Percentiles rank a stretch among this genome's conserved stretches.
Conservation (phyloP, 2,113 vertebrate species). For the Melozone crissalis region DNA sequence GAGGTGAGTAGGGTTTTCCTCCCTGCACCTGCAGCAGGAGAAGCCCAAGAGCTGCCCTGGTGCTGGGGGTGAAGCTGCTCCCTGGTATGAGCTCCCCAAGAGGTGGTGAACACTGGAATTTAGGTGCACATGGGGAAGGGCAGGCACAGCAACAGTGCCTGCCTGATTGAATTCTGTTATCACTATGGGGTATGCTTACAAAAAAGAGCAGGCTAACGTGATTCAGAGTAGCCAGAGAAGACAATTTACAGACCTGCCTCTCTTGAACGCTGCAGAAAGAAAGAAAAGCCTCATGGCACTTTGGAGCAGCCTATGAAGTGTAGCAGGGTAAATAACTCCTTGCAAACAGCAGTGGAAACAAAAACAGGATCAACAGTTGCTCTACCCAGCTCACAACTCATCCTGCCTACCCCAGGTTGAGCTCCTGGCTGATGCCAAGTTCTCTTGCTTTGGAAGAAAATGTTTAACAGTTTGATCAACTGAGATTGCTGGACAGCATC, state of each 20-base stretch:
- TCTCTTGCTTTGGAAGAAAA: neutral
- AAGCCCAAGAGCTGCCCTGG: neutral
- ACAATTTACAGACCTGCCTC: neutral
- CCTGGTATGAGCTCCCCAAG: neutral
- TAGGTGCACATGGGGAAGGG: rapidly evolving
- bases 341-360: neutral
- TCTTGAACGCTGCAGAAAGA: neutral
- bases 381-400: neutral
- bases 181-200: neutral
- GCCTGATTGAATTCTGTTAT: neutral
- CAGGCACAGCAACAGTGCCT: rapidly evolving
- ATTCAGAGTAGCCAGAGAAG: neutral
- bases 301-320: neutral
- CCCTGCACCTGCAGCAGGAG: neutral
- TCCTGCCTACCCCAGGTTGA: neutral
- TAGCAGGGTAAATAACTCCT: constrained; percentile 3
- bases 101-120: rapidly evolving
- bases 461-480: neutral
- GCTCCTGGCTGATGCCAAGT: neutral
- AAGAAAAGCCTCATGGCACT: constrained; percentile 15
- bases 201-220: neutral
- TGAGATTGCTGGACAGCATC: neutral
- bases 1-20: neutral
- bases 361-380: constrained; percentile 18
- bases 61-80: neutral